phyloP scores from a whole-genome alignment of 2,113 vertebrate species.

The Leucopternis melanops region DNA sequence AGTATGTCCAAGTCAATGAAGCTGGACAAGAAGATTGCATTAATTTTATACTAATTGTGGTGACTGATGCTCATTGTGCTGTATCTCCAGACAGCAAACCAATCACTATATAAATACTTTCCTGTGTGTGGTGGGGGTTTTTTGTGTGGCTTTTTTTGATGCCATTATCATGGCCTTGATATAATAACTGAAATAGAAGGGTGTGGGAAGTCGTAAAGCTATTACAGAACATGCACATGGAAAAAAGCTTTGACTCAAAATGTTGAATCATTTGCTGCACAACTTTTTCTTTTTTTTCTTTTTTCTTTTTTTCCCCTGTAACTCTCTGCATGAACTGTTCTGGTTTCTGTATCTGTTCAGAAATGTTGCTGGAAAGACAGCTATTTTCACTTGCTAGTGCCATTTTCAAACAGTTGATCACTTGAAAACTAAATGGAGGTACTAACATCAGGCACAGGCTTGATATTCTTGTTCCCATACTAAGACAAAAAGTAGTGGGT shows the following conservation, averaged over 20 bases:
- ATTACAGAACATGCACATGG: conserved; percentile 56
- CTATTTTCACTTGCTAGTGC: background rate
- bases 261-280: conserved; percentile 36
- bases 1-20: background rate
- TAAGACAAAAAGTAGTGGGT: background rate
- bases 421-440: background rate
- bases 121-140: background rate
- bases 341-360: background rate
- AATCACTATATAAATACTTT: background rate
- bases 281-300: background rate
- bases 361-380: background rate
- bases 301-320: background rate
- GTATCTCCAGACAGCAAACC: background rate
- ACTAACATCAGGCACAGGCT: background rate
- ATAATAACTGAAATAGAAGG: conserved; percentile 60
- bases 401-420: background rate
- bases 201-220: conserved; percentile 60
- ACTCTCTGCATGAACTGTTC: background rate
- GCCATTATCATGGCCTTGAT: conserved; percentile 63
- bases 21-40: background rate
- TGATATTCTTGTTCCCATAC: background rate
- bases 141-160: conserved; percentile 40
- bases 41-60: background rate
- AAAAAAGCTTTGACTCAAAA: conserved; percentile 58
- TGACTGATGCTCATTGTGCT: background rate